Base-by-base conservation (phyloP, 2,797 vertebrate genomes). In the Cyprinella venusta region DNA sequence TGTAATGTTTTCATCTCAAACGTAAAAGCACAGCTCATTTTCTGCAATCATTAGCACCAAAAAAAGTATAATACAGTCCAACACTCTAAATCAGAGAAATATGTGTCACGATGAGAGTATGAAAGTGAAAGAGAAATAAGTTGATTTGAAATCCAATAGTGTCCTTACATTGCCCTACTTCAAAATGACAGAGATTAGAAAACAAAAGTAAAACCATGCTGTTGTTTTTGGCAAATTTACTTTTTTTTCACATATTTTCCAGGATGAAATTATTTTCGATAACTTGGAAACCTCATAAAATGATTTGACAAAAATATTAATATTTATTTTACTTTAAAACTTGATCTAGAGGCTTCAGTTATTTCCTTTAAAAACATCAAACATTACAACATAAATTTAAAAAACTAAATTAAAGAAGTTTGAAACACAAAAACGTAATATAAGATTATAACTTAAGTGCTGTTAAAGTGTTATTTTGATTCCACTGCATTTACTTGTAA, bases 311-410 rank as follows among this genome's bases (percentile, higher is more conserved):
- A 54, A 69, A 76, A 18, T 13, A 36, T 68, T 33, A 71, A 33
- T 21, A 40, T 76, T 78, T 38, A 48, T 69, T 83, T 70, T 13
- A 40, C 45, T 85, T 81, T 45, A 84, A 86, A 88, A 83, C 18
- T 26, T 19, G 5, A 70, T 19, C 59, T 19, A 64, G 50, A 63
- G 74, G 26, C n/a, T 54, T 65, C 24, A 36, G 30, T 12, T 42
- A n/a, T 67, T 67, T 38, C 10, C 6, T 76, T 64, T 45, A 76
- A 83, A 83, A 74, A 13, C 61, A 74, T 36, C 36, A 70, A 79
- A 69, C 45, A 26, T n/a, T 48, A 36, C 38, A 13, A 54, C 76
- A 40, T 21, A 40, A 56, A 83, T 82, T 61, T 61, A 81, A 48
- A 74, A 63, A 30, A 5, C 6, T 19, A 76, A 42, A 15, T 42